A percentile compares a stretch with the other conserved stretches of the same genome.
These are phyloP conservation scores for Drosophila bipectinata DNA, from an alignment of 1,140 invertebrate species.

Conservation along the genomic window DNA sequence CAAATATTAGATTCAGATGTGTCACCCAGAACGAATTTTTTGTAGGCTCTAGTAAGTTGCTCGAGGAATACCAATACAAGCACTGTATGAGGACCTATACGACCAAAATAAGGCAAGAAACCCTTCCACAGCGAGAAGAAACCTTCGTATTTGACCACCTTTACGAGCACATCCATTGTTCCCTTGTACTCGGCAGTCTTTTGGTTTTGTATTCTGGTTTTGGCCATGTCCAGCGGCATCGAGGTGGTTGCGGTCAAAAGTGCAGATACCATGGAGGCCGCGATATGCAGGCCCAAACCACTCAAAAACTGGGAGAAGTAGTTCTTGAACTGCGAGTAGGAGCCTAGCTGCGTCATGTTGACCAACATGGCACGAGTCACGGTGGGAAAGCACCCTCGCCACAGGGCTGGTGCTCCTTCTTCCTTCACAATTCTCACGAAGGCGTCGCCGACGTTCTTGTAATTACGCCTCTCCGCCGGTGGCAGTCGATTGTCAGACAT, in stretches of 20 bases:
- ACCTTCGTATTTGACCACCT: constrained; percentile 42
- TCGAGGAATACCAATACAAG: constrained; percentile 60
- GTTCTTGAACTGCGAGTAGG: constrained; percentile 85
- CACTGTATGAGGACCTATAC: constrained; percentile 57
- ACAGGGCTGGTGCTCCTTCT: constrained; percentile 89
- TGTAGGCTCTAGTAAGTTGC: constrained; percentile 56
- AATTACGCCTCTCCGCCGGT: constrained; percentile 88
- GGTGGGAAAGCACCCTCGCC: constrained; percentile 87
- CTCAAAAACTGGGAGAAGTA: constrained; percentile 85
- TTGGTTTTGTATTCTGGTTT: constrained; percentile 89
- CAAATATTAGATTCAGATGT: constrained; percentile 3
- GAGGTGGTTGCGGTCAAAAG: constrained; percentile 97
- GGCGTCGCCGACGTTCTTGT: constrained; percentile 90
- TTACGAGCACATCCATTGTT: constrained; percentile 37
- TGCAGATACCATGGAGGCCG: constrained; percentile 97
- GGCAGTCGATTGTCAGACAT: constrained; percentile 90
- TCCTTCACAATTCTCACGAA: constrained; percentile 88
- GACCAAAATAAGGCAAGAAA: constrained; percentile 57
- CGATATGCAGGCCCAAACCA: constrained; percentile 94
- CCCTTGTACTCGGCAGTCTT: constrained; percentile 45
- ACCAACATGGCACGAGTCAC: constrained; percentile 88
- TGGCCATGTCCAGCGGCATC: constrained; percentile 99
- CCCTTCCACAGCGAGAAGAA: constrained; percentile 59
- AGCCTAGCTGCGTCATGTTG: constrained; percentile 91
- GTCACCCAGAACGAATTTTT: constrained; percentile 31